A percentile compares a stretch with the other conserved stretches of the same genome.
Conservation (phyloP, 2,888 invertebrate species). For the Seira musarum region DNA sequence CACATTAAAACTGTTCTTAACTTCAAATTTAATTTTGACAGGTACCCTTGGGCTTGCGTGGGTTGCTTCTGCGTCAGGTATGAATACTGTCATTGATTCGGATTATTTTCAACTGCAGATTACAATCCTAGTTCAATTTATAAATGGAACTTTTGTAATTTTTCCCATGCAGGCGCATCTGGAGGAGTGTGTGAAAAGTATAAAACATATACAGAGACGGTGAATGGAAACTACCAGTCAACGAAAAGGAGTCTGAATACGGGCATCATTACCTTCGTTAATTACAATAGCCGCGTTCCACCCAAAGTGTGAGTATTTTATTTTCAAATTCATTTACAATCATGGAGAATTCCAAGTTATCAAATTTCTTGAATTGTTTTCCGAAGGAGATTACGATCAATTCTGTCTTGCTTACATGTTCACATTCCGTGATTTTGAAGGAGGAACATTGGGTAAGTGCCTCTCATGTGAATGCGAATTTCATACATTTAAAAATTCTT, state of each 20-base stretch:
- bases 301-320: too few species aligned
- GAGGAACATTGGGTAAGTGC: conserved; percentile 79
- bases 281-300: conserved; percentile 97
- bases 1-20: too few species aligned
- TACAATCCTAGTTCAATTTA: not conserved
- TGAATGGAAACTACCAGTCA: conserved; percentile 94
- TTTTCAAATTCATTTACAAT: too few species aligned
- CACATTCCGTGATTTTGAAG: conserved; percentile 96
- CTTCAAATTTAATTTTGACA: too few species aligned
- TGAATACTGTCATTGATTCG: too few species aligned
- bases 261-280: conserved; percentile 98
- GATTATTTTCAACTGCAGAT: not conserved
- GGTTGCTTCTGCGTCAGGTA: conserved; percentile 94
- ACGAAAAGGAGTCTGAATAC: conserved; percentile 97
- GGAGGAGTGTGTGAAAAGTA: conserved; percentile 99
- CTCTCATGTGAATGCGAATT: too few species aligned
- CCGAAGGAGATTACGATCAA: conserved; percentile 98
- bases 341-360: conserved; percentile 98
- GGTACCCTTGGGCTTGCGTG: conserved; percentile 97
- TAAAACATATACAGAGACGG: conserved; percentile 97
- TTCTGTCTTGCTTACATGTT: conserved; percentile 99
- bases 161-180: conserved; percentile 92
- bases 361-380: conserved; percentile 96
- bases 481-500: too few species aligned
- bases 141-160: too few species aligned